Conservation (phyloP, 53 echinoderm and acorn worm genomes). For the Mesocentrotus franciscanus region DNA sequence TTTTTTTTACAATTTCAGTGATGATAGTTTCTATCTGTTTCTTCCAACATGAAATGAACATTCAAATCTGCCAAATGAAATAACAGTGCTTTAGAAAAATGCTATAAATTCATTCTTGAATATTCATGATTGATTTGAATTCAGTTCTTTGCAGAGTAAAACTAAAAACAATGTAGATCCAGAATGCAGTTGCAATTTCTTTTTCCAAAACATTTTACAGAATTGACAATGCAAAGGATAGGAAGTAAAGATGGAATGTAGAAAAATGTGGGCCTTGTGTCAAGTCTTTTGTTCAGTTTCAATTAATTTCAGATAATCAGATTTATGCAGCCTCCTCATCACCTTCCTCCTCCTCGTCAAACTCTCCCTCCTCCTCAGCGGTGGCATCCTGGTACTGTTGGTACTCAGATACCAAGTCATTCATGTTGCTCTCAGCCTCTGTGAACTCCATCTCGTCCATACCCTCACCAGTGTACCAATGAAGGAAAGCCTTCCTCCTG, state of each 20-base stretch:
- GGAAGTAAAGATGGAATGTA: neutral
- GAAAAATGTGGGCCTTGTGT: neutral
- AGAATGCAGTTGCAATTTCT: neutral
- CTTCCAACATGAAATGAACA: neutral
- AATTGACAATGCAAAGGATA: neutral
- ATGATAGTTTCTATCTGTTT: neutral
- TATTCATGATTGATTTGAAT: slow-evolving; percentile 8
- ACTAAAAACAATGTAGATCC: neutral
- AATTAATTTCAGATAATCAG: neutral
- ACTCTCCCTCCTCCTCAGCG: slow-evolving; percentile 93
- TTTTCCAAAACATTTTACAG: neutral
- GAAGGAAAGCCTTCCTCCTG: slow-evolving; percentile 98
- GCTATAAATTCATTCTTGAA: neutral
- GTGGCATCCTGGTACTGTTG: slow-evolving; percentile 99
- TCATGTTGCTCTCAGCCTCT: slow-evolving; percentile 99
- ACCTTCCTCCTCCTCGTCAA: slow-evolving; percentile 79
- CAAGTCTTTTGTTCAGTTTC: neutral
- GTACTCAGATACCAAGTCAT: slow-evolving; percentile 99
- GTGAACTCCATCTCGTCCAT: slow-evolving; percentile 99
- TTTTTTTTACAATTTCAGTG: neutral
- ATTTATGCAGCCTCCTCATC: slow-evolving; percentile 46
- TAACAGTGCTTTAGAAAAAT: neutral
- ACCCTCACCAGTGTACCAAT: slow-evolving; percentile 99
- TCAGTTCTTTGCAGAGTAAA: neutral
- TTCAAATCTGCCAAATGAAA: neutral